A percentile compares a stretch with the other conserved stretches of the same genome.
phyloP scores from a whole-genome alignment of 2,797 vertebrate genomes.

The Lepilemur septentrionalis region DNA sequence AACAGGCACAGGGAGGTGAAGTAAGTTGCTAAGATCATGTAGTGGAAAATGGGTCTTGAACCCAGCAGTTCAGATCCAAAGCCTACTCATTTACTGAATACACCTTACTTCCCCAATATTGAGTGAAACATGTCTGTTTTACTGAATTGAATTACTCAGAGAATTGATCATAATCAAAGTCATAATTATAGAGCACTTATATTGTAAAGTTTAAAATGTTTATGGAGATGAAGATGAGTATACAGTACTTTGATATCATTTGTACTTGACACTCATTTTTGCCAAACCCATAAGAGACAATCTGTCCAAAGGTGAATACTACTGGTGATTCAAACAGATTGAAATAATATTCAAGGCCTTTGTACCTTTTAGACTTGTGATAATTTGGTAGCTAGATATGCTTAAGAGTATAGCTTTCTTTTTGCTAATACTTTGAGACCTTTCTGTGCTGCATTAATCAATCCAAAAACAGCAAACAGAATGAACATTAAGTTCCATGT shows the following conservation, averaged over 20 bases:
- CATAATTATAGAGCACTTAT: neutral
- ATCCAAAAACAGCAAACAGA: neutral
- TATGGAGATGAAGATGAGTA: neutral
- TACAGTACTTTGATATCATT: neutral
- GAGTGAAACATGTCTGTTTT: neutral
- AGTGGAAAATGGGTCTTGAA: neutral
- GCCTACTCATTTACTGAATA: neutral
- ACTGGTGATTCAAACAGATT: neutral
- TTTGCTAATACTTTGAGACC: neutral
- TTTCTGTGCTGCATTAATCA: neutral
- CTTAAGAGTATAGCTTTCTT: neutral
- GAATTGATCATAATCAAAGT: neutral
- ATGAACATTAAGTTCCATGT: neutral
- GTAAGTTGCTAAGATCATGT: neutral
- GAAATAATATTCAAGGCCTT: slow-evolving; percentile 14
- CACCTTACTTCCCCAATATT: neutral
- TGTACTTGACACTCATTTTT: neutral
- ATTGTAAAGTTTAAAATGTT: neutral
- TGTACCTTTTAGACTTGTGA: neutral
- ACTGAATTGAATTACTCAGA: neutral
- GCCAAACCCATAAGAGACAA: neutral
- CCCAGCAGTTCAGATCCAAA: neutral
- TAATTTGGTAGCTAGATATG: slow-evolving; percentile 3
- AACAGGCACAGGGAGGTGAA: neutral
- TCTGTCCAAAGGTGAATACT: neutral